These are phyloP conservation scores for Synodontis membranacea DNA, from an alignment of 2,113 vertebrate species.

Conservation along the genomic window DNA sequence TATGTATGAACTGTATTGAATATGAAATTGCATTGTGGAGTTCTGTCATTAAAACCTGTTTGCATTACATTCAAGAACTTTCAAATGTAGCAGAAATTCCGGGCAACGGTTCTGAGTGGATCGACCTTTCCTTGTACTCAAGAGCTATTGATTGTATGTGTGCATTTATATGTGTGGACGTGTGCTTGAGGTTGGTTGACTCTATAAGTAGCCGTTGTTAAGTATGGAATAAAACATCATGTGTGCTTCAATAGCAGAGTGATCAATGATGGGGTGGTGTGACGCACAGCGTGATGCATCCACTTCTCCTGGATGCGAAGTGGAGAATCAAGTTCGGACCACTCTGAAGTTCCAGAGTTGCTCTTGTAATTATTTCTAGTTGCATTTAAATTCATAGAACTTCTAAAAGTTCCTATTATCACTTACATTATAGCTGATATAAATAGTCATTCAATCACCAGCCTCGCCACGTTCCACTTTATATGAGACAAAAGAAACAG, in stretches of 20 bases:
- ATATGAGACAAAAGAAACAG: neutral
- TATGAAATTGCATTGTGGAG: slow-evolving; percentile 24
- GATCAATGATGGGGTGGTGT: neutral
- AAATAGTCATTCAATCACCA: neutral
- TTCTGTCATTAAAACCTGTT: slow-evolving; percentile 24
- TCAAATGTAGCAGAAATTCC: slow-evolving; percentile 45
- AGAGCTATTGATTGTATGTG: slow-evolving; percentile 49
- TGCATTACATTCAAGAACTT: slow-evolving; percentile 28
- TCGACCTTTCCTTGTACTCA: slow-evolving; percentile 38
- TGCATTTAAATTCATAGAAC: neutral
- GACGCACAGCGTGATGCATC: too few species aligned
- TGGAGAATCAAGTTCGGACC: neutral
- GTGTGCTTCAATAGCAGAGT: neutral
- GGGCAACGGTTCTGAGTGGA: slow-evolving; percentile 34
- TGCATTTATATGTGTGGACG: slow-evolving; percentile 52
- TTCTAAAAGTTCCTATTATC: neutral
- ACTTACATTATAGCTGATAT: neutral
- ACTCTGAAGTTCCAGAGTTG: neutral
- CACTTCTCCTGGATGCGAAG: neutral
- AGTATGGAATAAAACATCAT: slow-evolving; percentile 6
- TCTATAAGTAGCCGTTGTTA: slow-evolving; percentile 14
- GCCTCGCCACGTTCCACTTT: neutral
- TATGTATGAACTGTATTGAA: neutral
- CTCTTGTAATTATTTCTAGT: neutral
- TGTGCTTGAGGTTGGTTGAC: slow-evolving; percentile 4